Conservation (phyloP, 1,140 invertebrate genomes). For the Drosophila ananassae region DNA sequence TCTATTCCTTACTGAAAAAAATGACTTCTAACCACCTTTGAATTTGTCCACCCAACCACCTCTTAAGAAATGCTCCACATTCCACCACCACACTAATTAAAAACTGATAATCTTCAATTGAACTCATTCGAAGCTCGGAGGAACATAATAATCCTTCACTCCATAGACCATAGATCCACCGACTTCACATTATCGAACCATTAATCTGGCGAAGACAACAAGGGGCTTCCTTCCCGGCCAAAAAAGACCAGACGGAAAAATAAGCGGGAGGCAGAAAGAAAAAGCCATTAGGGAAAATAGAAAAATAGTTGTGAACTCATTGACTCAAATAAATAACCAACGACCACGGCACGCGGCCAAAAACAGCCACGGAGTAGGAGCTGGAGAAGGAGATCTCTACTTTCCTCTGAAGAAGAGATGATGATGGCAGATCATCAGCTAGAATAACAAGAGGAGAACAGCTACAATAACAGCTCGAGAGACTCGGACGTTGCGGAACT, state of each 20-base stretch:
- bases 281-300: conserved; percentile 71
- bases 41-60: conserved; percentile 1
- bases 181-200: conserved; percentile 70
- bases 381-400: conserved; percentile 42
- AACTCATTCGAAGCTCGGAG: conserved; percentile 37
- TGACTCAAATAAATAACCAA: conserved; percentile 80
- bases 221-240: conserved; percentile 66
- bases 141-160: conserved; percentile 33
- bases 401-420: conserved; percentile 43
- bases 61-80: conserved; percentile 22
- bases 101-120: conserved; percentile 52
- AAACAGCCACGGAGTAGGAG: conserved; percentile 1
- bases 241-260: conserved; percentile 3
- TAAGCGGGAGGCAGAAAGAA: conserved; percentile 32
- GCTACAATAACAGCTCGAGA: conserved; percentile 75
- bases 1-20: no score
- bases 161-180: conserved; percentile 9
- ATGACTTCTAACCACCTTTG: no score
- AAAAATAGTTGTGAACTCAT: conserved; percentile 82
- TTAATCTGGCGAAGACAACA: conserved; percentile 74
- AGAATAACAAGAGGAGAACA: conserved; percentile 73
- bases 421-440: conserved; percentile 68
- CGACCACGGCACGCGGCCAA: conserved; percentile 48
- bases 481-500: conserved; percentile 42
- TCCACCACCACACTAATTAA: conserved; percentile 39